Evolutionary conservation across 2,888 invertebrate genomes (phyloP).

Genomic region (Catocala sponsa): DNA sequence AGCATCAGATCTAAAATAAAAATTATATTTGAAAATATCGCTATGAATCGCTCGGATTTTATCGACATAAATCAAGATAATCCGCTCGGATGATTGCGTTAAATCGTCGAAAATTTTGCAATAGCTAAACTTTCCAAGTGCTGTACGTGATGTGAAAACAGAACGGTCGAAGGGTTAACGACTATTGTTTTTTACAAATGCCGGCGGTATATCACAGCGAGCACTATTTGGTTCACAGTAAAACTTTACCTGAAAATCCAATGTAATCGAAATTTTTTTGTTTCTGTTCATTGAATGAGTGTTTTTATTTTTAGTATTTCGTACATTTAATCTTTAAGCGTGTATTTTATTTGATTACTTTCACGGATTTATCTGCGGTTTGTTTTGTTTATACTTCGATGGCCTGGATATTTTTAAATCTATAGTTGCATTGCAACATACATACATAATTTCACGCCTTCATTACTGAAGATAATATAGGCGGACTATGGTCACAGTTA

Average conservation of each 20-base stretch:
- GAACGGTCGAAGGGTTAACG: slow-evolving; percentile 56
- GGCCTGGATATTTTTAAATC: too few species aligned
- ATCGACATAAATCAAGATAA: slow-evolving; percentile 57
- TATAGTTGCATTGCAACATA: too few species aligned
- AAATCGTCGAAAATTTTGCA: slow-evolving; percentile 62
- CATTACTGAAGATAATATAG: too few species aligned
- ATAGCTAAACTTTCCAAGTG: slow-evolving; percentile 64
- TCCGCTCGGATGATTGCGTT: slow-evolving; percentile 51
- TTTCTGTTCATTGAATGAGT: background rate
- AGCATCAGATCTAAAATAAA: too few species aligned
- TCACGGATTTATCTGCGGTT: too few species aligned
- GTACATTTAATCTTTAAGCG: too few species aligned
- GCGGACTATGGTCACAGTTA: too few species aligned
- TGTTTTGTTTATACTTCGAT: too few species aligned
- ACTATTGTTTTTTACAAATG: slow-evolving; percentile 58
- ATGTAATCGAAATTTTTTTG: slow-evolving; percentile 14
- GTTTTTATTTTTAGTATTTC: background rate
- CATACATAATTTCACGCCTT: too few species aligned
- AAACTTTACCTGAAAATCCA: slow-evolving; percentile 21
- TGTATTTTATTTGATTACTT: too few species aligned
- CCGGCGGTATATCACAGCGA: slow-evolving; percentile 43
- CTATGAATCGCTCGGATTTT: slow-evolving; percentile 32
- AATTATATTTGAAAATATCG: background rate
- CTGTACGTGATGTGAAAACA: slow-evolving; percentile 61
- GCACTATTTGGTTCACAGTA: slow-evolving; percentile 37